Evolutionary conservation across 2,888 invertebrate genomes (phyloP).

Genomic region (Cepaea hortensis): DNA sequence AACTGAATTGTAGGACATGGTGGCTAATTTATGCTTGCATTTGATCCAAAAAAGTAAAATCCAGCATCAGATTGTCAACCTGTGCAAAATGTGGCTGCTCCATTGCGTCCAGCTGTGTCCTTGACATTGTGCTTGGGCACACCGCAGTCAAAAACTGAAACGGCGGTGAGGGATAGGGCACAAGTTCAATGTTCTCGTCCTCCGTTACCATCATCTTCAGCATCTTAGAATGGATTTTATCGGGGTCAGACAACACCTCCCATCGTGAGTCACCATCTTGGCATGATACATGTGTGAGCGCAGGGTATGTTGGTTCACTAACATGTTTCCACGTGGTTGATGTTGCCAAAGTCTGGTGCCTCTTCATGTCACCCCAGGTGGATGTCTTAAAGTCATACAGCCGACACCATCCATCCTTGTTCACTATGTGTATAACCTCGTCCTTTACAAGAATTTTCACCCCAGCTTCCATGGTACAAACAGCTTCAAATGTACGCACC

Average conservation of each 20-base stretch:
- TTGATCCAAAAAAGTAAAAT: background rate
- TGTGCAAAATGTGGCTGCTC: background rate
- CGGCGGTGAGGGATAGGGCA: slow-evolving; percentile 26
- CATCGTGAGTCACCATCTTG: slow-evolving; percentile 39
- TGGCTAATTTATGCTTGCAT: no score
- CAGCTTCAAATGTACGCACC: slow-evolving; percentile 18
- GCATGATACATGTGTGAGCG: slow-evolving; percentile 27
- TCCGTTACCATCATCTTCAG: slow-evolving; percentile 4
- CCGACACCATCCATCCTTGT: slow-evolving; percentile 38
- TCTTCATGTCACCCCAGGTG: slow-evolving; percentile 7
- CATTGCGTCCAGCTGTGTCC: slow-evolving; percentile 8
- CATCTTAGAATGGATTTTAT: background rate
- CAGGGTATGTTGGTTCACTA: slow-evolving; percentile 31
- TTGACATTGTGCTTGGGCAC: slow-evolving; percentile 29
- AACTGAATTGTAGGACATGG: no score
- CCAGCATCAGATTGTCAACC: background rate
- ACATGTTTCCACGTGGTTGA: background rate
- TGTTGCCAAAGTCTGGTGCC: background rate
- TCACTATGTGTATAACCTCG: slow-evolving; percentile 15
- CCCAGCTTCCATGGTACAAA: slow-evolving; percentile 39
- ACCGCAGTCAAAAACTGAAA: slow-evolving; percentile 40
- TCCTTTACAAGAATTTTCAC: slow-evolving; percentile 35
- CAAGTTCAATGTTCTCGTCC: background rate
- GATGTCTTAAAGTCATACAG: slow-evolving; percentile 2
- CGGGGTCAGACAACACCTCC: slow-evolving; percentile 14